phyloP scores from a whole-genome alignment of 2,113 vertebrate genomes.

The Tetrao urogallus region DNA sequence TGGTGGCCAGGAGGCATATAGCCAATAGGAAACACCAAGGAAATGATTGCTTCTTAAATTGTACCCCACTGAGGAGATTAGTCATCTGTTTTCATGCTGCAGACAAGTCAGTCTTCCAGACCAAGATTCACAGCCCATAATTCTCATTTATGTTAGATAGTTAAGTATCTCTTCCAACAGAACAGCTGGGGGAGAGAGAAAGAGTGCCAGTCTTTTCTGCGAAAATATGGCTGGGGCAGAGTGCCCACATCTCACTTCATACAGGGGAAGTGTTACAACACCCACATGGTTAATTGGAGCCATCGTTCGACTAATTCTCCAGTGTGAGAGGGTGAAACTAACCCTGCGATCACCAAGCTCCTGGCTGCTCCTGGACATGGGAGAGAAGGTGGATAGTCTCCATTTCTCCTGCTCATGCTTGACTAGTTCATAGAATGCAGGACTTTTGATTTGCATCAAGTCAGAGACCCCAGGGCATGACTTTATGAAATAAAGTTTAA shows the following conservation, averaged over 20 bases:
- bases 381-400: background rate
- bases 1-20: background rate
- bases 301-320: background rate
- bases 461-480: background rate
- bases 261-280: background rate
- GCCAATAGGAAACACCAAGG: background rate
- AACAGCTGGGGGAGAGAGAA: constrained; percentile 55
- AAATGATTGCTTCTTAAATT: background rate
- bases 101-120: constrained; percentile 52
- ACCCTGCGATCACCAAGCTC: rapidly evolving
- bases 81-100: constrained; percentile 17
- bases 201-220: constrained; percentile 39
- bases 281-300: background rate
- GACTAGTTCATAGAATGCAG: background rate
- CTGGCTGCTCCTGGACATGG: background rate
- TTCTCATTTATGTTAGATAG: background rate
- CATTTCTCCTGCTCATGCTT: background rate
- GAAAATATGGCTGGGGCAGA: constrained; percentile 20
- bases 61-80: background rate
- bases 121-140: constrained; percentile 27
- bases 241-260: background rate
- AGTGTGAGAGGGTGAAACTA: background rate
- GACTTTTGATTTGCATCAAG: background rate
- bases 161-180: constrained; percentile 40
- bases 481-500: background rate